A percentile compares a stretch with the other conserved stretches of the same genome.
These are phyloP conservation scores for Denticeps clupeoides DNA, from an alignment of 2,797 vertebrate species.

Conservation along the genomic window DNA sequence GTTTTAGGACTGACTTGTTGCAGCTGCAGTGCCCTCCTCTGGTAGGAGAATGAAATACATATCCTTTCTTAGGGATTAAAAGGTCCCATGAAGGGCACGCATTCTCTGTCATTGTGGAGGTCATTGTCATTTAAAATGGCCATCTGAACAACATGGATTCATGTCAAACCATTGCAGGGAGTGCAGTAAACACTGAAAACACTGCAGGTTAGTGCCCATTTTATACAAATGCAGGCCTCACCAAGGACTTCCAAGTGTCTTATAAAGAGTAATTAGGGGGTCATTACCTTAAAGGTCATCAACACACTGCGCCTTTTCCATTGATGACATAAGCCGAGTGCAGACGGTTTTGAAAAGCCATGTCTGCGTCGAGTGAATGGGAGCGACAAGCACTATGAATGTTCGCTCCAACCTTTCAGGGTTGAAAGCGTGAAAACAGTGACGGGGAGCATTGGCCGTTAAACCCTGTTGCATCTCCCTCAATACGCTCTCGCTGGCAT, in stretches of 20 bases:
- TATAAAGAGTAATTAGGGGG: conserved; percentile 1
- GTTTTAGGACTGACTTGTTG: conserved; percentile 22
- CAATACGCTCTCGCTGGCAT: no score
- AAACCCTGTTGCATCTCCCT: no score
- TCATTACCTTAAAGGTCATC: not conserved
- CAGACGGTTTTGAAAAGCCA: conserved; percentile 2
- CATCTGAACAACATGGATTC: no score
- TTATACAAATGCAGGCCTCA: not conserved
- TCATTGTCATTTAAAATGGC: no score
- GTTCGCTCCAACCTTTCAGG: no score
- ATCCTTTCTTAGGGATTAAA: not conserved
- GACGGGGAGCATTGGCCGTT: no score
- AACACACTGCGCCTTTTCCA: conserved; percentile 1
- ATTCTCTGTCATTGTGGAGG: no score
- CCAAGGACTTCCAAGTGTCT: not conserved
- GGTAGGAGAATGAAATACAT: conserved; percentile 18
- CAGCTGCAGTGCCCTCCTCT: conserved; percentile 36
- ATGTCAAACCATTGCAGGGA: no score
- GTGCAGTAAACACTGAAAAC: not conserved
- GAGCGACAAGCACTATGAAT: no score
- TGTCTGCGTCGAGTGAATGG: not conserved
- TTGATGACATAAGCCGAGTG: not conserved
- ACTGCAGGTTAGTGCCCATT: not conserved
- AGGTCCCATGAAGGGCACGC: no score
- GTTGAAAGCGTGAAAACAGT: no score